Evolutionary conservation across 2,797 vertebrate species (phyloP).

Genomic region (Pangasius krempfi): DNA sequence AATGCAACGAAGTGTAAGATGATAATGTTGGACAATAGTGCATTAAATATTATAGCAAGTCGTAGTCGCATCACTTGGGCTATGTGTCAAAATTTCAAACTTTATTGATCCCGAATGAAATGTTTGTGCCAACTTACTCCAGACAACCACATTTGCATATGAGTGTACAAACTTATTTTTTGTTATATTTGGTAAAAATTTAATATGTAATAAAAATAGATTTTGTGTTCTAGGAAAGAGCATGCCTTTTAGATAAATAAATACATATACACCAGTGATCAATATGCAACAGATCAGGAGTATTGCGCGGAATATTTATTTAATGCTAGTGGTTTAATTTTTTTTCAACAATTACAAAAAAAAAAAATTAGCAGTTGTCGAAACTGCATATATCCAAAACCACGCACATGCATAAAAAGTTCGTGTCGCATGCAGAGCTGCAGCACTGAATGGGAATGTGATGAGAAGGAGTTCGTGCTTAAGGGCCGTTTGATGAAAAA

Average conservation of each 20-base stretch:
- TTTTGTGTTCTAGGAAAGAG: background rate
- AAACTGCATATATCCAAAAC: background rate
- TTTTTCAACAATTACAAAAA: no score
- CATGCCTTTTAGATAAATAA: background rate
- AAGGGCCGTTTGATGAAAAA: slow-evolving; percentile 72
- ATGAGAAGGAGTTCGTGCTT: slow-evolving; percentile 75
- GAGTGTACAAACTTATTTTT: background rate
- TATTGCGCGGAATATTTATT: background rate
- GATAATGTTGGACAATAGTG: background rate
- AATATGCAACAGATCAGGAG: background rate
- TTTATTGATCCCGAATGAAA: background rate
- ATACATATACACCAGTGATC: background rate
- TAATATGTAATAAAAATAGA: background rate
- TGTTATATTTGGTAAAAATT: background rate
- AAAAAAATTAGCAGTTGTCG: background rate
- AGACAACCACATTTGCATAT: background rate
- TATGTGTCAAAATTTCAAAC: background rate
- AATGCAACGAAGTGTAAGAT: background rate
- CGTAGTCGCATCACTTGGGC: background rate
- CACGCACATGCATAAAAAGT: background rate
- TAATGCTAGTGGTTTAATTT: background rate
- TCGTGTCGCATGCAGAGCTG: slow-evolving; percentile 69
- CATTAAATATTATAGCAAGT: background rate
- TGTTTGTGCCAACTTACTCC: background rate
- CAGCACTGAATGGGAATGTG: slow-evolving; percentile 44